A percentile compares a stretch with the other conserved stretches of the same genome.
Evolutionary conservation across 2,888 invertebrate genomes (phyloP).

Genomic region (Hirtodrosophila duncani): DNA sequence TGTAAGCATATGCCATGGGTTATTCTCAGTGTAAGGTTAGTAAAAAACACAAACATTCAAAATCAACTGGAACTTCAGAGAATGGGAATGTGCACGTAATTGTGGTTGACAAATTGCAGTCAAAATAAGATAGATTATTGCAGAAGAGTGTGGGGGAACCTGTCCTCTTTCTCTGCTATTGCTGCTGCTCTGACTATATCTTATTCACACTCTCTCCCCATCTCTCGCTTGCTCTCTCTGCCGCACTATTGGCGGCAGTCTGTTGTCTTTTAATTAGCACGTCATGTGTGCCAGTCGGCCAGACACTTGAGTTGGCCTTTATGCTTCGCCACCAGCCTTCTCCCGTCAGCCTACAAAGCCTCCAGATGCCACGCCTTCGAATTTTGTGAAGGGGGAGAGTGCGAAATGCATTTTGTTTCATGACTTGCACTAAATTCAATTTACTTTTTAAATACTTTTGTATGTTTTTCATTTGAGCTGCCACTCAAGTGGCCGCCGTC

Average conservation of each 20-base stretch:
- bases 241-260: constrained; percentile 45
- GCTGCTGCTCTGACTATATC: constrained; percentile 1
- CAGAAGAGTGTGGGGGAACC: constrained; percentile 1
- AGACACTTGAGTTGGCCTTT: constrained; percentile 48
- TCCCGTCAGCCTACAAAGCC: too few species aligned
- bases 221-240: not conserved
- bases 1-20: too few species aligned
- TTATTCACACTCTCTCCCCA: constrained; percentile 2
- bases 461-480: constrained; percentile 43
- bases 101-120: constrained; percentile 70
- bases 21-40: too few species aligned
- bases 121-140: constrained; percentile 63
- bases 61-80: constrained; percentile 16
- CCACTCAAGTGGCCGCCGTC: too few species aligned
- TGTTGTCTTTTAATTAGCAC: constrained; percentile 77
- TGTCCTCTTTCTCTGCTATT: constrained; percentile 24
- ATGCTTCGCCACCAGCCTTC: constrained; percentile 25
- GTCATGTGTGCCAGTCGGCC: constrained; percentile 67
- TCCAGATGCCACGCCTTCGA: constrained; percentile 46
- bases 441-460: constrained; percentile 65
- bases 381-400: constrained; percentile 13
- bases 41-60: too few species aligned
- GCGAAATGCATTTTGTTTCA: constrained; percentile 66
- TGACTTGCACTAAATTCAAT: constrained; percentile 70
- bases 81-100: constrained; percentile 51